These are phyloP conservation scores for Notoglanidium macrostoma DNA, from an alignment of 2,797 vertebrate genomes.

Conservation along the genomic window DNA sequence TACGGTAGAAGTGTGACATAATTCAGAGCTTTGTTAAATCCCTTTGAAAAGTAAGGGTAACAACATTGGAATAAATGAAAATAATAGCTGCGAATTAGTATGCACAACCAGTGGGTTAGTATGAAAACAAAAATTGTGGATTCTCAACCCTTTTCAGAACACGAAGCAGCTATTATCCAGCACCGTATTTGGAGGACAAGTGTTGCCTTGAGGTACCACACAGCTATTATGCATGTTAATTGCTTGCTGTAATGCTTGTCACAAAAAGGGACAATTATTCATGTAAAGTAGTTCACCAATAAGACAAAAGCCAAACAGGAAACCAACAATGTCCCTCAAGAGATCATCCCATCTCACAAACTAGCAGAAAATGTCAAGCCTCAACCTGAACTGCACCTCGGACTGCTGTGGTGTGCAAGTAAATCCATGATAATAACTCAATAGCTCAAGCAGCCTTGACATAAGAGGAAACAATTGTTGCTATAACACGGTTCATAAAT, in stretches of 20 bases:
- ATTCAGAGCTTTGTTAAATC: neutral
- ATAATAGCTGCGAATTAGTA: neutral
- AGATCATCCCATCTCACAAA: neutral
- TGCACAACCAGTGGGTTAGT: neutral
- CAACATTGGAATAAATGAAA: neutral
- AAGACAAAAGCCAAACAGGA: too few species aligned
- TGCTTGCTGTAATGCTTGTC: constrained; percentile 32
- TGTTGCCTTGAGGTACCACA: constrained; percentile 34
- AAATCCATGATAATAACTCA: neutral
- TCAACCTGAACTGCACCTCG: neutral
- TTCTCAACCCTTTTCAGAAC: neutral
- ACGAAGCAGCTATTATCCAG: constrained; percentile 8
- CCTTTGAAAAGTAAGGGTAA: neutral
- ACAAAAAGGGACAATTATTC: neutral
- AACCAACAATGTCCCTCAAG: constrained; percentile 14
- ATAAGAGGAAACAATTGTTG: constrained; percentile 26
- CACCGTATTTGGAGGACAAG: constrained; percentile 25
- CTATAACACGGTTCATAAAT: constrained; percentile 19
- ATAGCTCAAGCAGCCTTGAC: constrained; percentile 20
- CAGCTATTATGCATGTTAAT: constrained; percentile 48
- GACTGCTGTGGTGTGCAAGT: neutral
- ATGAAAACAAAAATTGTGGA: neutral
- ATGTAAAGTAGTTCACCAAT: neutral
- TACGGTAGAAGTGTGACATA: neutral
- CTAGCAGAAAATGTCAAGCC: neutral